Base-by-base conservation (phyloP, 2,113 vertebrate species). In the Hylia prasina region DNA sequence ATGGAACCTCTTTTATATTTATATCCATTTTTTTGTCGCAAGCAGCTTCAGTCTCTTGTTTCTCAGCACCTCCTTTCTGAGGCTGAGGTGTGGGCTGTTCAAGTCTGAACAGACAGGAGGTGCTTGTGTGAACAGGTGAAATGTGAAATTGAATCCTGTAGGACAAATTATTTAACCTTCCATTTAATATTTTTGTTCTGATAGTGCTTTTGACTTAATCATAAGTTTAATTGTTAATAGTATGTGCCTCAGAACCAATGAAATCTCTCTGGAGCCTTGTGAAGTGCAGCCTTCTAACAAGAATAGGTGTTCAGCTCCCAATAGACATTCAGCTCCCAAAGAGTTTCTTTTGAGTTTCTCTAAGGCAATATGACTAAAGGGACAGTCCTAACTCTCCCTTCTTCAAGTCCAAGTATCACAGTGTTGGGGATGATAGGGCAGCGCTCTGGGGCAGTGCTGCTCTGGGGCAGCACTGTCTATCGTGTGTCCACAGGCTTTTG, bases 51-150 rank as follows among this genome's bases (percentile, higher is more conserved):
- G 92, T 88, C 77, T 96, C 94, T 91, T 93, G 65, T 95, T 95
- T 97, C 97, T 96, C 96, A 98, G 92, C 97, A 93, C 96, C 95
- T 94, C 85, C 94, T 96, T 90, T 94, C 94, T 95, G 94, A 94
- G 65, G 57, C 64, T 83, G 87, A 84, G 65, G 47, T 91, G 27
- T 72, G 72, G 85, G 92, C 71, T 84, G 85, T 80, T 87, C 72
- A 83, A 31, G 73, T 89, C 75, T 60, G 78, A 95, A 68, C 84
- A 87, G 93, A 69, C 48, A 63, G 94, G 95, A 95, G 94, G 83
- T 93, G 85, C 88, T 93, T 69, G 51, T 95, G 68, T 87, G 95
- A 97, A 81, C 95, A 95, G 94, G 69, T 78, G 78, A 93, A 96
- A 94, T 95, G 91, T 97, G 96, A 97, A 96, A 95, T 83, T 58